These are phyloP conservation scores for Drosophila maculinotata DNA, from an alignment of 2,888 invertebrate genomes.

Conservation along the genomic window DNA sequence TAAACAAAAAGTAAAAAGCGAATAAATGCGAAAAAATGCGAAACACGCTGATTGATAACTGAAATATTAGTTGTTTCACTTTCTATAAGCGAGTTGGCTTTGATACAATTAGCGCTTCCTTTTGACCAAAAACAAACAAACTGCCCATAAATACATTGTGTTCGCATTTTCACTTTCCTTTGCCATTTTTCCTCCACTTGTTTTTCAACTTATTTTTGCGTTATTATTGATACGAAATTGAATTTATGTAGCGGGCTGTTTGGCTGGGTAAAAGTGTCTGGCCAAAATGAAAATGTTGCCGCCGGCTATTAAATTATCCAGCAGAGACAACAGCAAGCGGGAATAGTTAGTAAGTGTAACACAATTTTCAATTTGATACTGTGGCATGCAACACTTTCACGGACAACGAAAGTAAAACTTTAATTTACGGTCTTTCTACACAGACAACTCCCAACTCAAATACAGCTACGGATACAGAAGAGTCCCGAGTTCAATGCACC, in stretches of 20 bases:
- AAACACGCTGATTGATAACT: slow-evolving; percentile 52
- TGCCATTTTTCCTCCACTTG: slow-evolving; percentile 35
- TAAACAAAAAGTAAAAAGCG: slow-evolving; percentile 1
- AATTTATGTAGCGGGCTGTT: slow-evolving; percentile 44
- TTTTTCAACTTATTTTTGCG: slow-evolving; percentile 35
- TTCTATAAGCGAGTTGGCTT: slow-evolving; percentile 52
- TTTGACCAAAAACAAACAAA: slow-evolving; percentile 44
- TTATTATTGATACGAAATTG: slow-evolving; percentile 60
- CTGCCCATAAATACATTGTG: slow-evolving; percentile 42
- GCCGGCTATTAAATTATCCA: slow-evolving; percentile 53
- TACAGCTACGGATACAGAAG: slow-evolving; percentile 19
- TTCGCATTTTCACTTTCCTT: slow-evolving; percentile 57
- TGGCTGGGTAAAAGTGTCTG: slow-evolving; percentile 63
- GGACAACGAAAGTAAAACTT: slow-evolving; percentile 72
- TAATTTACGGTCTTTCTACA: slow-evolving; percentile 36
- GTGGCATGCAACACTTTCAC: slow-evolving; percentile 75
- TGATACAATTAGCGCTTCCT: slow-evolving; percentile 75
- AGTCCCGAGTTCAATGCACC: slow-evolving; percentile 65
- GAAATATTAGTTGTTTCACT: slow-evolving; percentile 60
- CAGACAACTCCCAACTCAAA: slow-evolving; percentile 53
- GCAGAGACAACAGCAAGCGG: slow-evolving; percentile 34
- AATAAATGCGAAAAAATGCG: slow-evolving; percentile 9
- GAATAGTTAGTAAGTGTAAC: slow-evolving; percentile 49
- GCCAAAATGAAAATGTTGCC: slow-evolving; percentile 39
- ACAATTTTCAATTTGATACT: slow-evolving; percentile 66